A percentile compares a stretch with the other conserved stretches of the same genome.
Evolutionary conservation across 2,797 vertebrate species (phyloP).

Genomic region (Coccyzus lansbergi): DNA sequence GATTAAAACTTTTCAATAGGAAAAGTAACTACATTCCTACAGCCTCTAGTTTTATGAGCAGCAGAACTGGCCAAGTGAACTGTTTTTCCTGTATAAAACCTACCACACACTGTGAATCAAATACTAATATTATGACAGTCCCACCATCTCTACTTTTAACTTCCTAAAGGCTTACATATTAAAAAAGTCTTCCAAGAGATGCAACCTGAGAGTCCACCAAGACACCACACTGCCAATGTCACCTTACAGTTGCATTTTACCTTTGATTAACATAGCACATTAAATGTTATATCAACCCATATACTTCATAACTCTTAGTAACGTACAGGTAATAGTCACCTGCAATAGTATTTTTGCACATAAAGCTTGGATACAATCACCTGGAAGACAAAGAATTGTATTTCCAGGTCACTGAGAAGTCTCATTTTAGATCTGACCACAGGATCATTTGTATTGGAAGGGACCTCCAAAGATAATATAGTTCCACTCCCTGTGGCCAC

Average conservation of each 20-base stretch:
- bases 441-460: neutral
- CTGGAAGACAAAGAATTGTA: neutral
- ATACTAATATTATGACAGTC: neutral
- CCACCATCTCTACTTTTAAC: neutral
- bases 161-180: neutral
- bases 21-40: neutral
- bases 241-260: neutral
- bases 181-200: neutral
- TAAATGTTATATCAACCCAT: neutral
- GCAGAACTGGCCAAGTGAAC: neutral
- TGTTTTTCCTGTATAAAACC: neutral
- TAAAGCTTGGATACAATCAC: neutral
- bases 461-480: neutral
- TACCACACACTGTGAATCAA: neutral
- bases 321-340: neutral
- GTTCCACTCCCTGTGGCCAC: rapidly evolving
- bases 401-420: neutral
- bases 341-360: neutral
- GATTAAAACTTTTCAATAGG: neutral
- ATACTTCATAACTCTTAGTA: neutral
- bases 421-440: neutral
- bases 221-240: neutral
- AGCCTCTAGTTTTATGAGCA: neutral
- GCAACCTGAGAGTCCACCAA: neutral
- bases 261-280: neutral